Base-by-base conservation (phyloP, 2,797 vertebrate species). In the Sebastes diaconus region DNA sequence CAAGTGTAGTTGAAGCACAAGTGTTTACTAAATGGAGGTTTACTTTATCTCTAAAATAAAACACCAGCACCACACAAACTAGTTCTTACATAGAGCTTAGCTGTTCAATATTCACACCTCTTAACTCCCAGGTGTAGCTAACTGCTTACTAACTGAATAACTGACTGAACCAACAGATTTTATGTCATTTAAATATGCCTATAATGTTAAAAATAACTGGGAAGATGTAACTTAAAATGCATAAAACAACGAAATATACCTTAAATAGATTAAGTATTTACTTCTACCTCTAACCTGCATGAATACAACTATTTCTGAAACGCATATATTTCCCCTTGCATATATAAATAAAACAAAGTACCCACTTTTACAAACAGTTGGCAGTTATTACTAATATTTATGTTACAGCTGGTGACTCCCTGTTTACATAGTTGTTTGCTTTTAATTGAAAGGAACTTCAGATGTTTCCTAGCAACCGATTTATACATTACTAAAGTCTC, bases 71-170 rank as follows among this genome's bases (percentile, higher is more conserved):
- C 34, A 25, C 36, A 55, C 8, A 27, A 46, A 59, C 46, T 16
- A 4, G 16, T 14, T 75, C 24, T 29, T n/a, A 16, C 9, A 25
- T 1, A 6, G 30, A 73, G 9, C 34, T 30, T 0, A 24, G 12
- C 5, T 36, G 79, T 65, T 69, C 61, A 70, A 77, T 65, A 77
- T 81, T 80, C 64, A 81, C 68, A 65, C 6, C 50, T 58, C 20
- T 25, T n/a, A 24, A 52, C 24, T 27, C 34, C 27, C 36, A 36
- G 7, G 8, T 50, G 36, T 22, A 68, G 66, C 10, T 24, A 8
- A 60, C 36, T 36, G 14, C 34, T 32, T 32, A 32, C 27, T 24
- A 27, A 60, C 58, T 30, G n/a, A 68, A 29, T 52, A 67, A 46
- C n/a, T 67, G 42, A 75, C 29, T 46, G 25, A 79, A 52, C 30